Percentiles rank a stretch among this genome's conserved stretches.
Evolutionary conservation across 1,140 invertebrate genomes (phyloP).

Genomic region (Eumeta japonica): DNA sequence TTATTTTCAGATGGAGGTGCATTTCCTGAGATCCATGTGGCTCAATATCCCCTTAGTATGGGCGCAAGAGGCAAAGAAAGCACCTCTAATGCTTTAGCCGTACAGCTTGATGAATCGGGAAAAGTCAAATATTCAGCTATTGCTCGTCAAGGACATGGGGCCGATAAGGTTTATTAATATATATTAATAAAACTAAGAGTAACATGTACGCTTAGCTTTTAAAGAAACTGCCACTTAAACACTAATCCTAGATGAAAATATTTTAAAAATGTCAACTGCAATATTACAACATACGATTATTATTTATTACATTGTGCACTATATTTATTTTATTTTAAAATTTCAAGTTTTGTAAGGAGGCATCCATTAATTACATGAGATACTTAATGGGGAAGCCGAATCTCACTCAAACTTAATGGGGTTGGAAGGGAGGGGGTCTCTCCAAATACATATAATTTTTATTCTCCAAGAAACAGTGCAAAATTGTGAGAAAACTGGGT

Average conservation of each 20-base stretch:
- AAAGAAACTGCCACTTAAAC: not conserved
- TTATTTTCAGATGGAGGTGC: conserved; percentile 89
- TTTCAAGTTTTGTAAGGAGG: too few species aligned
- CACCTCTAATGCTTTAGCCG: conserved; percentile 86
- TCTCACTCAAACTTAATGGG: too few species aligned
- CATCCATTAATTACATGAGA: too few species aligned
- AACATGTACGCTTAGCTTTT: not conserved
- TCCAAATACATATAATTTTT: too few species aligned
- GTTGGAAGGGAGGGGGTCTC: too few species aligned
- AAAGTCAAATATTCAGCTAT: conserved; percentile 98
- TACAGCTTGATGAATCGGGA: conserved; percentile 89
- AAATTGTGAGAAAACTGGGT: too few species aligned
- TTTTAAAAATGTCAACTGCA: not conserved
- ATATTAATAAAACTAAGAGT: not conserved
- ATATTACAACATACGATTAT: not conserved
- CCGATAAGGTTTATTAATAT: conserved; percentile 78
- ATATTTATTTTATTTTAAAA: not conserved
- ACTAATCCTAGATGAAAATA: not conserved
- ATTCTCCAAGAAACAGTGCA: too few species aligned
- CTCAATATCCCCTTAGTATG: conserved; percentile 94
- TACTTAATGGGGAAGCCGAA: too few species aligned
- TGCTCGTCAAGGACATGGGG: conserved; percentile 90
- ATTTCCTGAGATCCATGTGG: conserved; percentile 96
- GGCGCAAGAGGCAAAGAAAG: conserved; percentile 78
- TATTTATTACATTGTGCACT: not conserved